phyloP scores from a whole-genome alignment of 2,113 vertebrate genomes.

The Peromyscus maniculatus region DNA sequence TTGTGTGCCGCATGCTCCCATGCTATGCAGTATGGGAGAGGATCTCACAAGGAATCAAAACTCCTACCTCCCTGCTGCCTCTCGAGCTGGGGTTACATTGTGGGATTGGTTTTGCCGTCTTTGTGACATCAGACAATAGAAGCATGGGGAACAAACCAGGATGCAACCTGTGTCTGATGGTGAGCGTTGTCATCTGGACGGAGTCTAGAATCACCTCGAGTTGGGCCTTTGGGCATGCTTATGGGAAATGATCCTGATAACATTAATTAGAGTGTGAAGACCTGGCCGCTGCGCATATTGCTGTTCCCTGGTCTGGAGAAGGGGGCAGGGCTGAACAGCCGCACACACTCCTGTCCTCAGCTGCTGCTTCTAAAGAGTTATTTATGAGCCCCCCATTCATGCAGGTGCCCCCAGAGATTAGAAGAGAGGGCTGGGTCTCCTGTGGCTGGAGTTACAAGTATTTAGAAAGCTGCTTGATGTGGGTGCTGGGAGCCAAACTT shows the following conservation, averaged over 20 bases:
- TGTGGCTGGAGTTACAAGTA: too few relatives aligned
- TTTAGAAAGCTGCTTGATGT: background rate
- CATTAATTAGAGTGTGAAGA: background rate
- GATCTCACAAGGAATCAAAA: background rate
- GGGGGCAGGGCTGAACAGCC: background rate
- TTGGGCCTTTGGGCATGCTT: background rate
- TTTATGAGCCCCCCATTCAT: background rate
- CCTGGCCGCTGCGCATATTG: too few relatives aligned
- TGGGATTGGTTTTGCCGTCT: slow-evolving; percentile 22
- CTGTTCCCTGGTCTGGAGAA: background rate
- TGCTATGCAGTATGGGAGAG: background rate
- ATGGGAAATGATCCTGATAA: background rate
- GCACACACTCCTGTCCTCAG: background rate
- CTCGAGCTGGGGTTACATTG: background rate
- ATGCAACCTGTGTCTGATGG: background rate
- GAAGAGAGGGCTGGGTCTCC: background rate
- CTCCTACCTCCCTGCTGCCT: background rate
- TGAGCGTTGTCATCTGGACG: background rate
- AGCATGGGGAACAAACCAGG: background rate
- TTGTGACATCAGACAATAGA: background rate
- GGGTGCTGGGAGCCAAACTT: background rate
- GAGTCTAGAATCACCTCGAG: background rate
- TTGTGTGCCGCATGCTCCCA: background rate
- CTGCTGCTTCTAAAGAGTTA: background rate
- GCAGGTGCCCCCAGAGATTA: background rate